Conservation (phyloP, 2,888 invertebrate genomes). For the Catonia carolina region DNA sequence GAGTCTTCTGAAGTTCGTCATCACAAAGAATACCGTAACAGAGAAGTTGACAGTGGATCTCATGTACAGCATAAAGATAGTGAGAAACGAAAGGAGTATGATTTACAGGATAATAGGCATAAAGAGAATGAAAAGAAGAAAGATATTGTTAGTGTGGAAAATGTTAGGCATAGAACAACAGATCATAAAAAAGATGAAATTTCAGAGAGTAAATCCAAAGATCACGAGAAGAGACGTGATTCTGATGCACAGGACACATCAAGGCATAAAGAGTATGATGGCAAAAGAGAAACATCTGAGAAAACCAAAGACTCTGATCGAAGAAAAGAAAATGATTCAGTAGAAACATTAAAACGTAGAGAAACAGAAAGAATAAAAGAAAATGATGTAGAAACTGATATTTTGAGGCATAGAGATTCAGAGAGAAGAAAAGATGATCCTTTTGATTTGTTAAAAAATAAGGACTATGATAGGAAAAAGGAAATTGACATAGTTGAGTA, state of each 20-base stretch:
- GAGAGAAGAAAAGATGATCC: conserved; percentile 38
- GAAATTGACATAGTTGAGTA: conserved; percentile 29
- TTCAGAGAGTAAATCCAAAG: conserved; percentile 30
- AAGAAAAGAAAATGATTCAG: conserved; percentile 22
- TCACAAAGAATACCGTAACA: conserved; percentile 23
- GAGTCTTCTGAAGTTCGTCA: conserved; percentile 28
- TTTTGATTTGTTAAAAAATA: conserved; percentile 35
- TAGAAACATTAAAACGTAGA: conserved; percentile 15
- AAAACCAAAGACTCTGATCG: conserved; percentile 21
- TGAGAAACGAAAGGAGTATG: conserved; percentile 10
- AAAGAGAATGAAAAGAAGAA: conserved; percentile 31
- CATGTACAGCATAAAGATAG: background rate
- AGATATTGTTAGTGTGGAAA: conserved; percentile 34
- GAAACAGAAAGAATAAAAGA: conserved; percentile 38
- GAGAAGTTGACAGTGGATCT: conserved; percentile 14
- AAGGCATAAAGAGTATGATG: conserved; percentile 24
- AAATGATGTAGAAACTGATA: conserved; percentile 36
- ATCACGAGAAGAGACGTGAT: conserved; percentile 25
- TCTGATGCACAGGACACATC: conserved; percentile 21
- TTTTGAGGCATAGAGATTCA: conserved; percentile 31
- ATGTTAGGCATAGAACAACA: conserved; percentile 28
- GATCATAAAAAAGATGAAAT: conserved; percentile 34
- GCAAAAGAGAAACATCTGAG: conserved; percentile 15
- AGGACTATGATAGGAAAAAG: conserved; percentile 32
- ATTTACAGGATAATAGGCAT: conserved; percentile 11